Percentiles rank a stretch among this genome's conserved stretches.
Evolutionary conservation across 2,888 invertebrate genomes (phyloP).

Genomic region (Hololepta plana): DNA sequence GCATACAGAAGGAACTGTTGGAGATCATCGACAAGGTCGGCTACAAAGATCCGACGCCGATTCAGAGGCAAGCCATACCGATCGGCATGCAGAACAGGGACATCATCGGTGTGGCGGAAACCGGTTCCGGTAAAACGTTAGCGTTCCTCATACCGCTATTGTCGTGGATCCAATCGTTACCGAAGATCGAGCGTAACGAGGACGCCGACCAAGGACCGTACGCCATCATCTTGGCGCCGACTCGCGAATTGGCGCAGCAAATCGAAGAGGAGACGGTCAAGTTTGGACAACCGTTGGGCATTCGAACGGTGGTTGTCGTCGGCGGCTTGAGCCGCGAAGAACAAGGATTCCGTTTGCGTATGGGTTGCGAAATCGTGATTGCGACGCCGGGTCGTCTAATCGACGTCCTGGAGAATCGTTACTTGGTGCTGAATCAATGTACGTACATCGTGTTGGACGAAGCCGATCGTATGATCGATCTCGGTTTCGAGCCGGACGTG

Average conservation of each 20-base stretch:
- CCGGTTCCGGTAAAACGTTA: constrained; percentile 90
- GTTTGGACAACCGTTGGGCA: constrained; percentile 85
- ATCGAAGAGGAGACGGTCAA: constrained; percentile 98
- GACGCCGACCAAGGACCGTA: constrained; percentile 94
- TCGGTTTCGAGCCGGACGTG: constrained; percentile 98
- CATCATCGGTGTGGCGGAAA: constrained; percentile 98
- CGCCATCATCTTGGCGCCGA: constrained; percentile 96
- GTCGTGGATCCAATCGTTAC: constrained; percentile 94
- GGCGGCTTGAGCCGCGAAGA: constrained; percentile 95
- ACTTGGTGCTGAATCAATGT: constrained; percentile 90
- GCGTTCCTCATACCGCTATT: constrained; percentile 95
- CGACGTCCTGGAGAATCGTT: constrained; percentile 95
- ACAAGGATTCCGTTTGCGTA: constrained; percentile 87
- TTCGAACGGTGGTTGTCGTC: constrained; percentile 94
- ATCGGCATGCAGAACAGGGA: constrained; percentile 90
- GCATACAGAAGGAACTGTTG: constrained; percentile 73
- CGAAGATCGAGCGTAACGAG: constrained; percentile 83
- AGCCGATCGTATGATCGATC: constrained; percentile 99
- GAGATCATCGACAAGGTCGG: constrained; percentile 91
- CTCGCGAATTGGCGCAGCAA: constrained; percentile 98
- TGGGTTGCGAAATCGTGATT: constrained; percentile 99
- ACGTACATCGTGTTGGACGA: constrained; percentile 94
- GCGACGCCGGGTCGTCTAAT: constrained; percentile 99
- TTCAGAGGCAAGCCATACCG: constrained; percentile 97
- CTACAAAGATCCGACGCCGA: constrained; percentile 96